Base-by-base conservation (phyloP, 2,113 vertebrate genomes). In the Rhinogobius similis region DNA sequence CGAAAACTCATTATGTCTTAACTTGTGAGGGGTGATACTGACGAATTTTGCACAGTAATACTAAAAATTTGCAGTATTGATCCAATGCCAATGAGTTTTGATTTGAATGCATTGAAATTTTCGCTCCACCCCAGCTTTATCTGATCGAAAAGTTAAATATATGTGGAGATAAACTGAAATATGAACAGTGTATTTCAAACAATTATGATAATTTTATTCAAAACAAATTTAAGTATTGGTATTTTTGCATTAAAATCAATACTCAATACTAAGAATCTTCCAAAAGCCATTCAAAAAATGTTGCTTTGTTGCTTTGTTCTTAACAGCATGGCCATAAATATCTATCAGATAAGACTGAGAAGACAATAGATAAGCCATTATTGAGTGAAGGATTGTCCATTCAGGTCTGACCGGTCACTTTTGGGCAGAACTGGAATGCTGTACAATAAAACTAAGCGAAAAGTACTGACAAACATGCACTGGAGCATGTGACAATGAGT, bases 281-380 rank as follows among this genome's bases (percentile, higher is more conserved):
- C 75, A 84, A 61, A 27, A 84, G 67, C 72, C 70, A 67, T 72
- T 65, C 79, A 53, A 79, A 76, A 77, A 73, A 85, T 83, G 81
- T 69, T 73, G 67, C 56, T 87, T 77, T 76, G 72, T 71, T 81
- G 75, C 78, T 29, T 21, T 66, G 64, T 46, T 78, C 85, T 86
- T 81, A 81, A 82, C 75, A 72, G 65, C 68, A 32, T 72, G 1
- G n/a, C 72, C 87, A 86, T 92, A 92, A 92, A 92, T 90, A 86
- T 89, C 65, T 67, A 84, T 82, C 65, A 89, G 89, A 89, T 83
- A 91, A 85, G 75, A 50, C 23, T 10, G 0, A 85, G 86, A 68
- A 75, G 62, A 75, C 52, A 62, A 0, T 29, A 83, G 84, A 88
- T 83, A 87, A 76, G 73, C 75, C 74, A 76, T 65, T 1, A 75